Evolutionary conservation across 2,113 vertebrate genomes (phyloP).

Genomic region (Rhadina sibilatrix): DNA sequence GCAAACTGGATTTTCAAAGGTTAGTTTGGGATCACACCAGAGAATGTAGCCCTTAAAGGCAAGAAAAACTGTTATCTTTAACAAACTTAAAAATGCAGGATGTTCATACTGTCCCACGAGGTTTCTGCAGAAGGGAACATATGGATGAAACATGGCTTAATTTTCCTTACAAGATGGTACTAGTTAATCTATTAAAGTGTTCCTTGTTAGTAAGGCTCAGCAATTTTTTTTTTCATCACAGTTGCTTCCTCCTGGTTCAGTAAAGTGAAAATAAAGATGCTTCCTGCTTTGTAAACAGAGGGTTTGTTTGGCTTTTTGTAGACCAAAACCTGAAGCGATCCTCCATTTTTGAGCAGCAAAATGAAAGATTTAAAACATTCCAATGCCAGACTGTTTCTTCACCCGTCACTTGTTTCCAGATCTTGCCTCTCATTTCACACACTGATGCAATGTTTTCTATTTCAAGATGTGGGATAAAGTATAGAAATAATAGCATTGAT

Average conservation of each 20-base stretch:
- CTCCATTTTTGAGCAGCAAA: constrained; percentile 69
- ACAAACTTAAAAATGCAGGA: constrained; percentile 71
- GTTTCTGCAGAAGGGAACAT: constrained; percentile 71
- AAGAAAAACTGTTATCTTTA: constrained; percentile 66
- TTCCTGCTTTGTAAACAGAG: constrained; percentile 69
- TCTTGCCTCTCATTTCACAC: constrained; percentile 49
- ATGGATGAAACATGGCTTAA: constrained; percentile 81
- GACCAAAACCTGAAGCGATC: constrained; percentile 62
- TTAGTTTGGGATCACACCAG: constrained; percentile 71
- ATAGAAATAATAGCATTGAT: constrained; percentile 63
- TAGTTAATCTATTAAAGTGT: constrained; percentile 64
- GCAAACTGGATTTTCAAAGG: constrained; percentile 73
- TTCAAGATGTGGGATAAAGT: constrained; percentile 61
- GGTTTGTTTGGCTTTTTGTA: constrained; percentile 61
- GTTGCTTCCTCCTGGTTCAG: constrained; percentile 75
- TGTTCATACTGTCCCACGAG: constrained; percentile 67
- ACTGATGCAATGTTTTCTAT: constrained; percentile 48
- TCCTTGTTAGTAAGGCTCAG: constrained; percentile 74
- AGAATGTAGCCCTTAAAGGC: constrained; percentile 78
- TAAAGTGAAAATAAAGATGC: constrained; percentile 66
- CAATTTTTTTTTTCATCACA: constrained; percentile 64
- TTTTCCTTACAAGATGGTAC: constrained; percentile 78
- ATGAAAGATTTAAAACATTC: constrained; percentile 66
- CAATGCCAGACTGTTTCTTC: constrained; percentile 51
- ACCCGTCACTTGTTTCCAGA: constrained; percentile 49